Percentiles rank a stretch among this genome's conserved stretches.
phyloP scores from a whole-genome alignment of 2,888 invertebrate species.

The Apomyelois bistriatella region DNA sequence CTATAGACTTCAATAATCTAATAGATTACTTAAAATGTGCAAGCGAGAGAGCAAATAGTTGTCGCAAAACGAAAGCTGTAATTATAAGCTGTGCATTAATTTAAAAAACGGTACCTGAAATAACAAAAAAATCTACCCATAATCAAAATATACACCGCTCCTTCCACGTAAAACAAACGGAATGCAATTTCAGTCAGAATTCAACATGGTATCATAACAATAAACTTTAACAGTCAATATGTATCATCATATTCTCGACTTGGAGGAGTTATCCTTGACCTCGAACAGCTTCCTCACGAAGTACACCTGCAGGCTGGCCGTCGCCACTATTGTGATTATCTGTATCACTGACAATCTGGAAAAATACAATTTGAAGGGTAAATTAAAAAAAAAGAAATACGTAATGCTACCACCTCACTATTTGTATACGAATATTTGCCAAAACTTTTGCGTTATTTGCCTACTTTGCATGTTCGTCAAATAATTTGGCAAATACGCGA shows the following conservation, averaged over 20 bases:
- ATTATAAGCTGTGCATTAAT: too few species aligned
- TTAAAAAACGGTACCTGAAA: too few species aligned
- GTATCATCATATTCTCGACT: conserved; percentile 73
- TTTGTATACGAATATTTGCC: too few species aligned
- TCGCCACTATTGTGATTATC: conserved; percentile 88
- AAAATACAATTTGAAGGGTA: neutral
- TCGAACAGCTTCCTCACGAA: conserved; percentile 95
- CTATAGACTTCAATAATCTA: too few species aligned
- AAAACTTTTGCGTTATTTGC: too few species aligned
- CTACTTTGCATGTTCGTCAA: too few species aligned
- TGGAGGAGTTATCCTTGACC: conserved; percentile 83
- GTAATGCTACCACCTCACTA: too few species aligned
- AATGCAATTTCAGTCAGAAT: conserved; percentile 37
- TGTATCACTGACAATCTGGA: conserved; percentile 91
- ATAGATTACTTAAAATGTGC: too few species aligned
- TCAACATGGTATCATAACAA: conserved; percentile 14
- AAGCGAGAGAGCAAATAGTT: too few species aligned
- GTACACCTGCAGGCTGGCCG: conserved; percentile 89
- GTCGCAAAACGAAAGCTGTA: too few species aligned
- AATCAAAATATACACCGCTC: neutral
- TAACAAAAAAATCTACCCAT: neutral
- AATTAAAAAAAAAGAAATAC: too few species aligned
- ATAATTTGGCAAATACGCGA: too few species aligned
- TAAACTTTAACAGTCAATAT: conserved; percentile 9
- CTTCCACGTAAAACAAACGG: conserved; percentile 18